Conservation (phyloP, 2,888 invertebrate genomes). For the Epsilonema sp. region DNA sequence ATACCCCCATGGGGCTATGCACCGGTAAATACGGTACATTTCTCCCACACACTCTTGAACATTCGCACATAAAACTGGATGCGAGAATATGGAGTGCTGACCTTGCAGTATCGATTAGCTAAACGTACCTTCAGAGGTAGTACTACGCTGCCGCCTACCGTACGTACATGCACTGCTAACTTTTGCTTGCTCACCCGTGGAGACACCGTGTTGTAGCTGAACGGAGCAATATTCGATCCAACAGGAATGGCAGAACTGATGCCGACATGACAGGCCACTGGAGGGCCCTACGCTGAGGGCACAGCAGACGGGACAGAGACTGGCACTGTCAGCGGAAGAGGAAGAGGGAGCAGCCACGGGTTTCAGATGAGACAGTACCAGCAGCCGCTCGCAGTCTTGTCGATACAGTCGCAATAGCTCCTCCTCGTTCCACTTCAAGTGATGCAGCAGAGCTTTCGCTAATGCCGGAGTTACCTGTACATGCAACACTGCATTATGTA, state of each 20-base stretch:
- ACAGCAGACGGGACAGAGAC: constrained; percentile 54
- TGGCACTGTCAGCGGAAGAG: constrained; percentile 5
- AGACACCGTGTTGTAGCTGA: constrained; percentile 67
- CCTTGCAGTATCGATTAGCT: too few species aligned
- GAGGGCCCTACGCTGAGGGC: constrained; percentile 40
- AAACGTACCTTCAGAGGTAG: too few species aligned
- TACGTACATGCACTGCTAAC: too few species aligned
- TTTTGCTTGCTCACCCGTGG: constrained; percentile 42
- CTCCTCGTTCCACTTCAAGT: constrained; percentile 67
- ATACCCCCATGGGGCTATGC: too few species aligned
- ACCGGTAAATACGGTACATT: too few species aligned
- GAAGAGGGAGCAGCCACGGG: constrained; percentile 10
- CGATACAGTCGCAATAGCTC: constrained; percentile 59
- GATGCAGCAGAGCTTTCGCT: constrained; percentile 46
- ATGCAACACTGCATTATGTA: too few species aligned
- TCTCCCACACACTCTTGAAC: too few species aligned
- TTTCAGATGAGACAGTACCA: constrained; percentile 32
- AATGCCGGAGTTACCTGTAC: constrained; percentile 11
- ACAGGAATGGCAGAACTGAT: constrained; percentile 83
- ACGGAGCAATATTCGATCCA: constrained; percentile 91
- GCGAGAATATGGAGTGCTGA: too few species aligned
- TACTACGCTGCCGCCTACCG: too few species aligned
- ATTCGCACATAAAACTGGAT: constrained; percentile 9
- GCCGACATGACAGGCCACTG: constrained; percentile 63
- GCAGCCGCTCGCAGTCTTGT: constrained; percentile 39